Evolutionary conservation across 2,113 vertebrate species (phyloP).

Genomic region (Papio anubis): DNA sequence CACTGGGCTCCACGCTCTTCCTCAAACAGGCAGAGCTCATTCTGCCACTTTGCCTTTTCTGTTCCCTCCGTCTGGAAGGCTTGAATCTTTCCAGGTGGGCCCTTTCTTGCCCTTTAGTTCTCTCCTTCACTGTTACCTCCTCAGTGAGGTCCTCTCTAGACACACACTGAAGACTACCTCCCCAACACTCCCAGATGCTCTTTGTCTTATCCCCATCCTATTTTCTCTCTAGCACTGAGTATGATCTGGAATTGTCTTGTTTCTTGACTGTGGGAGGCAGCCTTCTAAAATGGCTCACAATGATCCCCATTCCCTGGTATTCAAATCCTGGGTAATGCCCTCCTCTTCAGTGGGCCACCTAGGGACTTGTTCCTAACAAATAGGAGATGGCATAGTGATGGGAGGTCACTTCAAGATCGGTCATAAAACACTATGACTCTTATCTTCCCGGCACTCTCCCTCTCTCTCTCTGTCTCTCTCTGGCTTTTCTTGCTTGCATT

Average conservation of each 20-base stretch:
- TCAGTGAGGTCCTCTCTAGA: not conserved
- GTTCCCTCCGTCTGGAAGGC: not conserved
- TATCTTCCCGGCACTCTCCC: not conserved
- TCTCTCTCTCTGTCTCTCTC: no score
- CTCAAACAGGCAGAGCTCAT: not conserved
- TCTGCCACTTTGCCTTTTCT: not conserved
- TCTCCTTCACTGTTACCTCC: not conserved
- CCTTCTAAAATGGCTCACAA: not conserved
- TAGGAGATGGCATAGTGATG: not conserved
- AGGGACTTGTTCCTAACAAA: not conserved
- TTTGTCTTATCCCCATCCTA: not conserved
- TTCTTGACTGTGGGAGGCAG: not conserved
- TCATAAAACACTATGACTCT: not conserved
- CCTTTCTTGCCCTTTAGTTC: not conserved
- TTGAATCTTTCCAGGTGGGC: not conserved
- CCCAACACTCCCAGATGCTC: not conserved
- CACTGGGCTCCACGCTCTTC: not conserved
- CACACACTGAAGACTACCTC: not conserved
- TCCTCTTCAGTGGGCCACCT: not conserved
- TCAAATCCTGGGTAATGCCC: not conserved
- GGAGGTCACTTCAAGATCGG: not conserved
- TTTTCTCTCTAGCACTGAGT: not conserved
- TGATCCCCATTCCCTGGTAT: not conserved
- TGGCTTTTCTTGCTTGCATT: not conserved
- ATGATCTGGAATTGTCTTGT: not conserved